These are phyloP conservation scores for Patella ulyssiponensis DNA, from an alignment of 2,888 invertebrate genomes.

Conservation along the genomic window DNA sequence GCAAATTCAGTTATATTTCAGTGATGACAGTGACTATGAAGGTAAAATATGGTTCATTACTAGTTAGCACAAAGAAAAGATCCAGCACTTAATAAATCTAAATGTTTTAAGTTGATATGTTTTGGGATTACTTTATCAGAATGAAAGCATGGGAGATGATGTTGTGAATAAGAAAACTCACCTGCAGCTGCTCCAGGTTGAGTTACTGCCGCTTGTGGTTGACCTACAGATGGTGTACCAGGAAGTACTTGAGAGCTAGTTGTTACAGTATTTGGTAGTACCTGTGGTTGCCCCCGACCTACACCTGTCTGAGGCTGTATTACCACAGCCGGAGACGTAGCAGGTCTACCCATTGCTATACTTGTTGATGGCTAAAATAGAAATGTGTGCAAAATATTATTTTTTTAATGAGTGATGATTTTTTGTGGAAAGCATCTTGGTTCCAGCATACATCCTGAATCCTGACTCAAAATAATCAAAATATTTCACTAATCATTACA, in stretches of 20 bases:
- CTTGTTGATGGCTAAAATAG: slow-evolving; percentile 20
- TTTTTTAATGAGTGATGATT: neutral
- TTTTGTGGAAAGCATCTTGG: neutral
- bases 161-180: slow-evolving; percentile 1
- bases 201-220: slow-evolving; percentile 29
- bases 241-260: slow-evolving; percentile 12
- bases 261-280: slow-evolving; percentile 11
- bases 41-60: too few relatives aligned
- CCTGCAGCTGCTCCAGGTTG: slow-evolving; percentile 28
- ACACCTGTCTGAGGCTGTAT: slow-evolving; percentile 18
- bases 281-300: slow-evolving; percentile 17
- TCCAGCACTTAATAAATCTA: too few relatives aligned
- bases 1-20: too few relatives aligned
- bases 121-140: too few relatives aligned
- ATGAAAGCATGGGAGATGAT: too few relatives aligned
- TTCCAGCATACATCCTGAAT: neutral
- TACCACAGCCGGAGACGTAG: neutral
- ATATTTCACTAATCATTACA: neutral
- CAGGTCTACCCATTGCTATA: slow-evolving; percentile 6
- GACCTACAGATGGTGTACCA: slow-evolving; percentile 25
- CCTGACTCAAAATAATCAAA: neutral
- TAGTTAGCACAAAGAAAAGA: too few relatives aligned
- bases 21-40: too few relatives aligned
- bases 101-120: too few relatives aligned
- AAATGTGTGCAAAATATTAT: neutral